Evolutionary conservation across 2,113 vertebrate genomes (phyloP), one percentile per base, ranked within the genome.

Genomic region (Corythaeola cristata): DNA sequence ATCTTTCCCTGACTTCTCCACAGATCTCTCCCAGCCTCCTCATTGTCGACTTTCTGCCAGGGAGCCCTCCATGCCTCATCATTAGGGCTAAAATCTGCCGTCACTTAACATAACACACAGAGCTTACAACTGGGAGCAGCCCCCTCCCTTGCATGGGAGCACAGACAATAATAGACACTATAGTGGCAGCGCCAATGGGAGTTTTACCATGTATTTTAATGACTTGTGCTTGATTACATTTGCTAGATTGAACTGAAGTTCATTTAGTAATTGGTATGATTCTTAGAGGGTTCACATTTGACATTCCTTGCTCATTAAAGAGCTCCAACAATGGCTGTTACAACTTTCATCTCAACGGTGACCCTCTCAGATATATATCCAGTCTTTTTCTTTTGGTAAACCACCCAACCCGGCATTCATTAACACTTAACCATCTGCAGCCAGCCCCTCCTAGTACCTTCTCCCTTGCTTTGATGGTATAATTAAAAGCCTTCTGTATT

Each of bases 221-320:
- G 90, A 94, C 92, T 96, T 68, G 95, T 90, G 85, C 92, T 95
- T 96, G 91, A 97, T 97, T 96, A 93, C 83, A 76, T 92, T 97
- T 96, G 86, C 77, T 95, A 87, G 86, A 79, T 92, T 73, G 89
- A 94, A 89, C 69, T 0, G 0, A 93, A 89, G 87, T 97, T 97
- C 77, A 68, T 93, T 95, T 96, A 91, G 95, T 93, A 96, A 96
- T 95, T 96, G 93, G 74, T 94, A 47, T 39, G 87, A 94, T 95
- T 95, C 87, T 74, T 95, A 63, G 45, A 67, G 81, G 32, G 50
- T 67, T 92, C 74, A 30, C 89, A 39, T 95, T 92, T 95, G 94
- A 92, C 95, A 69, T 93, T 84, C 93, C 72, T 95, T 4, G 5
- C 93, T 96, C 95, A 92, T 96, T 96, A 97, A 91, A 85, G 84